Conservation (phyloP, 2,888 invertebrate species). For the Seira sanloemensis region DNA sequence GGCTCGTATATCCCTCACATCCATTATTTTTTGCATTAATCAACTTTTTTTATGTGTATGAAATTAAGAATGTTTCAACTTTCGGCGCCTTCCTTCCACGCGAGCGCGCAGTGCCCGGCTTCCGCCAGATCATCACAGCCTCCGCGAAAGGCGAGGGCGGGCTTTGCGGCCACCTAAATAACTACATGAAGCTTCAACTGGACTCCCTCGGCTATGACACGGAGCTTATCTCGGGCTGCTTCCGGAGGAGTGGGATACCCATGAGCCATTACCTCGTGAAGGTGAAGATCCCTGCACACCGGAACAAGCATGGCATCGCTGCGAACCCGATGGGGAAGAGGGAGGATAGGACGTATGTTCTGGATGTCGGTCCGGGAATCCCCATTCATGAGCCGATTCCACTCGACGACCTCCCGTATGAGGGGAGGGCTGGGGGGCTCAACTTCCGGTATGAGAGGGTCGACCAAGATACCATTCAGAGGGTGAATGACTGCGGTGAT, state of each 20-base stretch:
- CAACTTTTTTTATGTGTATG: neutral
- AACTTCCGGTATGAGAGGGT: conserved; percentile 53
- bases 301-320: neutral
- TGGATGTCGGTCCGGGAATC: conserved; percentile 65
- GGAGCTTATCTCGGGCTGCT: conserved; percentile 28
- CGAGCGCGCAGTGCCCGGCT: conserved; percentile 33
- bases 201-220: conserved; percentile 45
- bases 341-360: conserved; percentile 35
- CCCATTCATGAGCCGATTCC: conserved; percentile 60
- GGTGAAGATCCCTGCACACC: conserved; percentile 36
- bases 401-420: conserved; percentile 38
- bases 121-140: conserved; percentile 5
- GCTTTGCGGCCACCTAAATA: conserved; percentile 53
- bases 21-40: neutral
- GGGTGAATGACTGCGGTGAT: conserved; percentile 63
- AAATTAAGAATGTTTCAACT: conserved; percentile 39
- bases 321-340: neutral
- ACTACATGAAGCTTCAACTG: conserved; percentile 43
- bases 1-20: neutral
- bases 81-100: conserved; percentile 51
- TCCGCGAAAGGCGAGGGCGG: conserved; percentile 48
- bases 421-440: conserved; percentile 50
- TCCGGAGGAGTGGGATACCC: conserved; percentile 41
- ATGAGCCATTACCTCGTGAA: conserved; percentile 34
- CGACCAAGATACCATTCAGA: conserved; percentile 33